phyloP scores from a whole-genome alignment of 2,888 invertebrate species.

The Cyclophora albipunctata region DNA sequence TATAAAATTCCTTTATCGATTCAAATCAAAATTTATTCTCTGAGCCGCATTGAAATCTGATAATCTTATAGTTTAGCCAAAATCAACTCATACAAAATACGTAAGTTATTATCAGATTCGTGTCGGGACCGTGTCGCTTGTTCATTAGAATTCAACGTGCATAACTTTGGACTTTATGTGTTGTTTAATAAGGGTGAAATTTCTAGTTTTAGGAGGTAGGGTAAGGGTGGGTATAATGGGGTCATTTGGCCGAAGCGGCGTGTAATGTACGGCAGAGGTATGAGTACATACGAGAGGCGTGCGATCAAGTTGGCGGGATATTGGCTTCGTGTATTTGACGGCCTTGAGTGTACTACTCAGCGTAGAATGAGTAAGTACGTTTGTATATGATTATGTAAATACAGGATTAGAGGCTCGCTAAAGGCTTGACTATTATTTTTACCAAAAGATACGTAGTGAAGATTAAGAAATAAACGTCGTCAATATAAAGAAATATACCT shows the following conservation, averaged over 20 bases:
- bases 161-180: conserved; percentile 34
- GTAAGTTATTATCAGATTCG: conserved; percentile 54
- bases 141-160: conserved; percentile 35
- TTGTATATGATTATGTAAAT: too few relatives aligned
- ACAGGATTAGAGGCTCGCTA: too few relatives aligned
- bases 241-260: conserved; percentile 58
- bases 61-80: conserved; percentile 45
- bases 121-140: conserved; percentile 42
- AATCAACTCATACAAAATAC: conserved; percentile 48
- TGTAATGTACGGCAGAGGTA: conserved; percentile 40
- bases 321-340: conserved; percentile 48
- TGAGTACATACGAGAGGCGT: conserved; percentile 45
- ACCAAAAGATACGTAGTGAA: too few relatives aligned
- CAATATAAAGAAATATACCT: too few relatives aligned
- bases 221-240: conserved; percentile 57
- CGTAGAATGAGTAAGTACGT: background rate
- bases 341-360: conserved; percentile 29
- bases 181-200: conserved; percentile 36
- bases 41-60: conserved; percentile 36
- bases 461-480: too few relatives aligned
- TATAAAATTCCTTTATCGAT: conserved; percentile 25
- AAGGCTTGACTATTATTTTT: too few relatives aligned
- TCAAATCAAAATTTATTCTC: conserved; percentile 36
- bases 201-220: conserved; percentile 23
- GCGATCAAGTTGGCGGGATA: conserved; percentile 53